Percentiles rank a stretch among this genome's conserved stretches.
phyloP scores from a whole-genome alignment of 92 coral and sea anemone species.

The Nematostella vectensis region DNA sequence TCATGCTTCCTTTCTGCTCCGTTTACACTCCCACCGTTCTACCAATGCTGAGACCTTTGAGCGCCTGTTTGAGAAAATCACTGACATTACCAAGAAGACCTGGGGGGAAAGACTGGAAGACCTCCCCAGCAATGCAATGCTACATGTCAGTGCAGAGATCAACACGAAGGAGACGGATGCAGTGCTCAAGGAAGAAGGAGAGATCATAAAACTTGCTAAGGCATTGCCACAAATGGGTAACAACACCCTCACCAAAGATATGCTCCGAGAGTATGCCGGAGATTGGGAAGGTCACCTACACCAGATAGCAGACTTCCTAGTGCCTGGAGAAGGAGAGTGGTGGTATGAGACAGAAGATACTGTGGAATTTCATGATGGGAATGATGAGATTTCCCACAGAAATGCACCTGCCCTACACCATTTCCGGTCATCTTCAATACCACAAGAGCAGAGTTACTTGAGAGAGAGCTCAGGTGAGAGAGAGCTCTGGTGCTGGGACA shows the following conservation, averaged over 20 bases:
- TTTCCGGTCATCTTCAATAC: neutral
- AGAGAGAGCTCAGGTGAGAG: neutral
- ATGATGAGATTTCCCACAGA: neutral
- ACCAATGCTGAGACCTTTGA: conserved; percentile 36
- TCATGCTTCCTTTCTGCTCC: conserved; percentile 15
- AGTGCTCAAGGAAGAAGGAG: conserved; percentile 20
- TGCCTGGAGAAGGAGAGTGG: conserved; percentile 49
- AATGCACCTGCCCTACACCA: neutral
- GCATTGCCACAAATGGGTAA: conserved; percentile 29
- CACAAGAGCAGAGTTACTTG: neutral
- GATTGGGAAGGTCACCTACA: conserved; percentile 50
- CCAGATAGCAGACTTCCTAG: conserved; percentile 40
- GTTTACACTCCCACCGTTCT: conserved; percentile 26
- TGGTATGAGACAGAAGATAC: conserved; percentile 27
- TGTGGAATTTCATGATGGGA: neutral
- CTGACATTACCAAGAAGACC: conserved; percentile 34
- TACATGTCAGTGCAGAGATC: conserved; percentile 25
- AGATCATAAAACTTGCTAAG: conserved; percentile 32
- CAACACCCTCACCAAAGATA: conserved; percentile 10
- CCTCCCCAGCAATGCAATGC: conserved; percentile 35
- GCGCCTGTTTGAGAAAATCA: conserved; percentile 30
- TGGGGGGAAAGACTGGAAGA: conserved; percentile 35
- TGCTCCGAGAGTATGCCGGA: conserved; percentile 27
- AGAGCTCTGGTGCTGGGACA: conserved; percentile 29
- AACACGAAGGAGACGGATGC: conserved; percentile 1